Evolutionary conservation across 1,140 invertebrate species (phyloP).

Genomic region (Mercenaria mercenaria): DNA sequence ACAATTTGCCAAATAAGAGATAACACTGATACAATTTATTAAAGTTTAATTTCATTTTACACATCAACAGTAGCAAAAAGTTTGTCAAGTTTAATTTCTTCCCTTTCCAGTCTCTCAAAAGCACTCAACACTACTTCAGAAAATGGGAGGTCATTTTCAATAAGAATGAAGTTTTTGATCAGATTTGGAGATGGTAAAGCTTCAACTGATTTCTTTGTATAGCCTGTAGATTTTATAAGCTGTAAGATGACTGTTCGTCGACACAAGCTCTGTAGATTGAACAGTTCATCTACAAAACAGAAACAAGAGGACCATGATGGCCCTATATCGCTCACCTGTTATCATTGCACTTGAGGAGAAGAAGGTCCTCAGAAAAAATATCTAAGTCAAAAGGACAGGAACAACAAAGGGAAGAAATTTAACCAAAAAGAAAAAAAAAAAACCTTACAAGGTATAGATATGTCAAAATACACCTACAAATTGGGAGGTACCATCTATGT

Average conservation of each 20-base stretch:
- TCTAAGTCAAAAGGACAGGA: too few relatives aligned
- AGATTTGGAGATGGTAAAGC: neutral
- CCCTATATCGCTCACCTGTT: too few relatives aligned
- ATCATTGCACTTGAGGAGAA: too few relatives aligned
- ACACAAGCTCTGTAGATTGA: slow-evolving; percentile 6
- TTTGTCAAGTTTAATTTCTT: neutral
- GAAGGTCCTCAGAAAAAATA: too few relatives aligned
- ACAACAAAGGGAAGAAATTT: too few relatives aligned
- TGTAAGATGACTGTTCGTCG: neutral
- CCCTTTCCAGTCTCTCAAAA: neutral
- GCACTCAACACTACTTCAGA: neutral
- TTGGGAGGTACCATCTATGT: too few relatives aligned
- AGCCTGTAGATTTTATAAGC: neutral
- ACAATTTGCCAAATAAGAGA: too few relatives aligned
- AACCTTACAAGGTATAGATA: too few relatives aligned
- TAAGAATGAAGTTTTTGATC: neutral
- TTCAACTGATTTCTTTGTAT: neutral
- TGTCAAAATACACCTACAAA: too few relatives aligned
- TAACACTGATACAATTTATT: too few relatives aligned
- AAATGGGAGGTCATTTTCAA: neutral
- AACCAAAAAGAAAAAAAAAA: too few relatives aligned
- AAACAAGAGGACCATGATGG: too few relatives aligned
- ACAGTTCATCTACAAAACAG: neutral
- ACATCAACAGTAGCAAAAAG: neutral
- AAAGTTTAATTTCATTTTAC: neutral